Conservation (phyloP, 2,888 invertebrate genomes). For the Polietes domitor region DNA sequence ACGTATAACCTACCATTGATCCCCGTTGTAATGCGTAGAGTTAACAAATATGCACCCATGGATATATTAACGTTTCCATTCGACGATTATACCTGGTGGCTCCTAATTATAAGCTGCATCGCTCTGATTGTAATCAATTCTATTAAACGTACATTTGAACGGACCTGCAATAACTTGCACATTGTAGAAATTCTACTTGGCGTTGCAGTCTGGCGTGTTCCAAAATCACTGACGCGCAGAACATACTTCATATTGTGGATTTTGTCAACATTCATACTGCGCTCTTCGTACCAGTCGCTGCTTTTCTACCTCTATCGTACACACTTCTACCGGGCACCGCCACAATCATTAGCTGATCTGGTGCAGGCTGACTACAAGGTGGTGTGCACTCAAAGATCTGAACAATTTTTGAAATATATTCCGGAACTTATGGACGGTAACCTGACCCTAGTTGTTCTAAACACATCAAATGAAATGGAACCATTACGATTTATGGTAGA, state of each 20-base stretch:
- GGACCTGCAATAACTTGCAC: constrained; percentile 20
- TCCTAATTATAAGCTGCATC: constrained; percentile 59
- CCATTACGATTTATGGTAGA: constrained; percentile 46
- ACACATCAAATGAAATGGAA: constrained; percentile 51
- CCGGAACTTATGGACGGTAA: constrained; percentile 43
- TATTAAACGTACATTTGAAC: neutral
- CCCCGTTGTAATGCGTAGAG: constrained; percentile 66
- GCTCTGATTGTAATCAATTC: constrained; percentile 34
- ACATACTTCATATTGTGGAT: constrained; percentile 51
- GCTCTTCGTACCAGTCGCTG: constrained; percentile 58
- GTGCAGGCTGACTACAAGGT: constrained; percentile 40
- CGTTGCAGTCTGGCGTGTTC: constrained; percentile 22
- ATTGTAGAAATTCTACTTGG: constrained; percentile 55
- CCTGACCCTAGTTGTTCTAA: constrained; percentile 41
- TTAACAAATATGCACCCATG: constrained; percentile 68
- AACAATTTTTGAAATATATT: constrained; percentile 34
- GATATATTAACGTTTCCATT: constrained; percentile 70
- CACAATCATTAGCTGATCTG: constrained; percentile 44
- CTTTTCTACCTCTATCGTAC: constrained; percentile 60
- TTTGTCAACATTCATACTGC: constrained; percentile 56
- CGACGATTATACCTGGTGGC: constrained; percentile 66
- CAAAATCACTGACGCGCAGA: constrained; percentile 25
- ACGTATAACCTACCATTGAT: constrained; percentile 70
- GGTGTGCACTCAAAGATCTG: constrained; percentile 39
- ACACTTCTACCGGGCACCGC: constrained; percentile 46